Evolutionary conservation across 2,113 vertebrate genomes (phyloP).

Genomic region (Sorex fumeus): DNA sequence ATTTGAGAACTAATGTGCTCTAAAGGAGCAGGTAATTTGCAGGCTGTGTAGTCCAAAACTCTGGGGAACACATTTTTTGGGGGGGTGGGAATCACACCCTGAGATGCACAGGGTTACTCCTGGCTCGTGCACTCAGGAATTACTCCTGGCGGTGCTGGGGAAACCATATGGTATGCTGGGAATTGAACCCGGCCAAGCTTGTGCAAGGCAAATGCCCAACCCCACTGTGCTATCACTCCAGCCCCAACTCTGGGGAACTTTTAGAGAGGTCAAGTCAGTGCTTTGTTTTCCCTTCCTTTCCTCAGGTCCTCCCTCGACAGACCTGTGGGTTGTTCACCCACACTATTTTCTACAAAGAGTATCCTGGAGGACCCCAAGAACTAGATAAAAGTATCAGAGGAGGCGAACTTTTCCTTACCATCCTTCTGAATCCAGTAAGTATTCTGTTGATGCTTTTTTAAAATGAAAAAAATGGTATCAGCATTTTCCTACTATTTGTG

Average conservation of each 20-base stretch:
- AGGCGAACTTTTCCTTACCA: conserved; percentile 97
- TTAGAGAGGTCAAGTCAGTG: background rate
- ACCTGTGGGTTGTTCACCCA: conserved; percentile 99
- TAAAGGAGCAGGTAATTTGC: background rate
- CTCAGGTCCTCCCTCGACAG: conserved; percentile 97
- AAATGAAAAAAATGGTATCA: no score
- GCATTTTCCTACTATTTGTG: background rate
- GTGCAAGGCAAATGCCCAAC: no score
- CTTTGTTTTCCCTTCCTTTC: background rate
- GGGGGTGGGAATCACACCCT: no score
- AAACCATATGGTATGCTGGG: no score
- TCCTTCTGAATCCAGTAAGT: conserved; percentile 98
- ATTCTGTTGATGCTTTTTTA: conserved; percentile 37
- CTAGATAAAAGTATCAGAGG: conserved; percentile 97
- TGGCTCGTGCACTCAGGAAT: no score
- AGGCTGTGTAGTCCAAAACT: background rate
- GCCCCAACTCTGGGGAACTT: background rate
- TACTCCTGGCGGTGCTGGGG: no score
- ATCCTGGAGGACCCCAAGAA: conserved; percentile 97
- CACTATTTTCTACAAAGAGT: conserved; percentile 99
- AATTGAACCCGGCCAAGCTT: no score
- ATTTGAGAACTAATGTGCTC: background rate
- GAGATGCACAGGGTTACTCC: no score
- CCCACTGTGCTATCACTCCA: no score
- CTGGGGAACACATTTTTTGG: no score